phyloP scores from a whole-genome alignment of 1,140 invertebrate species.

The Chironomus tepperi region DNA sequence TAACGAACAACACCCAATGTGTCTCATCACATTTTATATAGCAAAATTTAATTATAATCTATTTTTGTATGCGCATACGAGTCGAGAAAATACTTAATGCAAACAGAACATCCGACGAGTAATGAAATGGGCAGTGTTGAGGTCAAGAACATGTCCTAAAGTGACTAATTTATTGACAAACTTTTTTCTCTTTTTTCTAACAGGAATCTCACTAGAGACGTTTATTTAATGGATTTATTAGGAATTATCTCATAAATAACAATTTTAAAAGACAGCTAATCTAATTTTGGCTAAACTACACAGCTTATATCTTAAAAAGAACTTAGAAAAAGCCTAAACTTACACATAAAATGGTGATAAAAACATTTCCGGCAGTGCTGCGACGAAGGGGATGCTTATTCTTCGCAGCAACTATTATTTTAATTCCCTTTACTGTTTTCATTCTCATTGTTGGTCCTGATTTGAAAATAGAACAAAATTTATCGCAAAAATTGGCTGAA shows the following conservation, averaged over 20 bases:
- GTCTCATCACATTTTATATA: neutral
- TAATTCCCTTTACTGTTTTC: constrained; percentile 46
- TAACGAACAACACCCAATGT: neutral
- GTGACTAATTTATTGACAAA: neutral
- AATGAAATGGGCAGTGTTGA: neutral
- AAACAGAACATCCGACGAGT: neutral
- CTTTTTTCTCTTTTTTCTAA: neutral
- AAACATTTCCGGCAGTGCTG: constrained; percentile 37
- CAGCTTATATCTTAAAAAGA: neutral
- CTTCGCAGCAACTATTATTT: constrained; percentile 42
- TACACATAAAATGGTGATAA: constrained; percentile 31
- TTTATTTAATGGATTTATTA: constrained; percentile 22
- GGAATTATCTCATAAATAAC: neutral
- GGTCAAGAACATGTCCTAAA: neutral
- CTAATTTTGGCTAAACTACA: neutral
- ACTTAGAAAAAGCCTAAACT: neutral
- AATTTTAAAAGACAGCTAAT: neutral
- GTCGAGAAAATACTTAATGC: too few species aligned
- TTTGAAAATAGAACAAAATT: constrained; percentile 52
- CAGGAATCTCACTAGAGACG: constrained; percentile 16
- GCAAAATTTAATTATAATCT: too few species aligned
- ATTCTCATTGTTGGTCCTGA: constrained; percentile 41
- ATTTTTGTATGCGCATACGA: too few species aligned
- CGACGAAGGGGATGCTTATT: constrained; percentile 45
- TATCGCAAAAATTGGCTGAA: constrained; percentile 59